These are phyloP conservation scores for Sminthurides aquaticus DNA, from an alignment of 2,888 invertebrate genomes.

Conservation along the genomic window DNA sequence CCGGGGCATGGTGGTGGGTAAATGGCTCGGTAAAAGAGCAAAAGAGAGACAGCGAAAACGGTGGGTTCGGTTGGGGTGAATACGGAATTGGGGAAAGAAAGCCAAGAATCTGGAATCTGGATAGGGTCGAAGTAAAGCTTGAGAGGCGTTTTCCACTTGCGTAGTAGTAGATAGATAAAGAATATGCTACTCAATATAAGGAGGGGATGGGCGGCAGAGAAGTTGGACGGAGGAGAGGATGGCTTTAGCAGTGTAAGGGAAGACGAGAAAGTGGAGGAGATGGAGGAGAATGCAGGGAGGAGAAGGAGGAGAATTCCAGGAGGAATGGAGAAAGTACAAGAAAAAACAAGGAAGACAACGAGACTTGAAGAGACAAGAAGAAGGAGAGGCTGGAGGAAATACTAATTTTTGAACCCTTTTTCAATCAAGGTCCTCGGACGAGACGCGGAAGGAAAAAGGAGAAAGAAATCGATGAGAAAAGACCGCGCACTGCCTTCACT, in stretches of 20 bases:
- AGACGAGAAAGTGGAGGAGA: too few species aligned
- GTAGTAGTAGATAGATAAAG: too few species aligned
- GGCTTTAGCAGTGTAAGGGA: too few species aligned
- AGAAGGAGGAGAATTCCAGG: not conserved
- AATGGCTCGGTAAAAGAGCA: too few species aligned
- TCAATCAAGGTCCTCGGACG: constrained; percentile 54
- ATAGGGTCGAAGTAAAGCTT: not conserved
- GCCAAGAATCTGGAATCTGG: not conserved
- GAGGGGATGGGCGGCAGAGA: not conserved
- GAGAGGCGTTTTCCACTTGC: too few species aligned
- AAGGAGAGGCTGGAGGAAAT: constrained; percentile 2
- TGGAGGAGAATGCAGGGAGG: not conserved
- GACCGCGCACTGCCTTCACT: constrained; percentile 93
- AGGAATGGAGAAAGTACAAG: not conserved
- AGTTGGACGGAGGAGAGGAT: not conserved
- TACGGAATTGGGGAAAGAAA: not conserved
- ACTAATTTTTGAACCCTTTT: constrained; percentile 2
- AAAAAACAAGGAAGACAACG: not conserved
- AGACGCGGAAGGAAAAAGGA: constrained; percentile 49
- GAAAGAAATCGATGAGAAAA: constrained; percentile 64
- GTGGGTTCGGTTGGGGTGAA: not conserved
- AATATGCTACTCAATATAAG: too few species aligned
- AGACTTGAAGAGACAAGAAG: not conserved
- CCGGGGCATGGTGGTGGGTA: too few species aligned
- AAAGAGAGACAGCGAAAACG: not conserved